These are phyloP conservation scores for Marmota monax DNA, from an alignment of 2,113 vertebrate species.

Conservation along the genomic window DNA sequence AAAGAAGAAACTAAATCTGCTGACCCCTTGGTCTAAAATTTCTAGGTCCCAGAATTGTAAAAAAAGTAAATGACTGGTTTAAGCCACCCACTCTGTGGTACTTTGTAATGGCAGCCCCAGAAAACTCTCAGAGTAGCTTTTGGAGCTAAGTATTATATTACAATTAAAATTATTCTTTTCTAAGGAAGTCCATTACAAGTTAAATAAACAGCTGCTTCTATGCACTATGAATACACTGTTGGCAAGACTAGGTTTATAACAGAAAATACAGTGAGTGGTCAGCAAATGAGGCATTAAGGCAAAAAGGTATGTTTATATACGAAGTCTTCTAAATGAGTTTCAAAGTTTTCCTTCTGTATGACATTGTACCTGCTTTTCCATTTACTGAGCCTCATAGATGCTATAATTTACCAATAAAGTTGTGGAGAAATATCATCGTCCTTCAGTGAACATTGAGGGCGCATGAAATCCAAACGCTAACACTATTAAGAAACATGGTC, in stretches of 20 bases:
- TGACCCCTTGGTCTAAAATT: not conserved
- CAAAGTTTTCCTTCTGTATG: constrained; percentile 14
- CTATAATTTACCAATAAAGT: not conserved
- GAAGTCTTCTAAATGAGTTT: constrained; percentile 34
- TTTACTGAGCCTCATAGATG: not conserved
- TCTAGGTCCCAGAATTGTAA: not conserved
- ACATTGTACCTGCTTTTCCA: not conserved
- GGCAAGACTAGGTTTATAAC: not conserved
- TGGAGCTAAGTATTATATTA: not conserved
- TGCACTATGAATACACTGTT: not conserved
- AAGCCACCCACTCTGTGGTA: not conserved
- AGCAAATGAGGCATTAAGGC: constrained; percentile 40
- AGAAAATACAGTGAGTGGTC: constrained; percentile 30
- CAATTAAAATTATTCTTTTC: constrained; percentile 41
- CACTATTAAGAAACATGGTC: not conserved
- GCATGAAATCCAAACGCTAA: not conserved
- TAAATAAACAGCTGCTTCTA: constrained; percentile 47
- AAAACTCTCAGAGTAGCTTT: not conserved
- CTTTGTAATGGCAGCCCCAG: not conserved
- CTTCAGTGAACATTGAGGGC: not conserved
- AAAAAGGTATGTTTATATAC: not conserved
- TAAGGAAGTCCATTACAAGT: constrained; percentile 42
- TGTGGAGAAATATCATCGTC: constrained; percentile 4
- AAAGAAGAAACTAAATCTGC: not conserved
- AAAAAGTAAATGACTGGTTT: not conserved